These are phyloP conservation scores for Dicranocentrus wangi DNA, from an alignment of 2,888 invertebrate genomes.

Conservation along the genomic window DNA sequence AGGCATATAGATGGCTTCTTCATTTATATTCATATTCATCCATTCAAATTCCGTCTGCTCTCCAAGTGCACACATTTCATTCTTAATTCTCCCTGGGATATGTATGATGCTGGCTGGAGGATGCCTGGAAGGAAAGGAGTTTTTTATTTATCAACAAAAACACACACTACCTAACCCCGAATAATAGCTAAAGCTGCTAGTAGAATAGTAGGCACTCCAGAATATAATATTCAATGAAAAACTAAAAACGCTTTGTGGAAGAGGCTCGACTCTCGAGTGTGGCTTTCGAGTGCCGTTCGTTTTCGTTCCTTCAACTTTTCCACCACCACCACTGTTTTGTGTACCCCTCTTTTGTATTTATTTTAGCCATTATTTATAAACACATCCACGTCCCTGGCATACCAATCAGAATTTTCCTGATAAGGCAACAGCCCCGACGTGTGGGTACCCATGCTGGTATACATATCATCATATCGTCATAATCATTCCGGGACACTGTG, in stretches of 20 bases:
- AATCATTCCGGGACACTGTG: neutral
- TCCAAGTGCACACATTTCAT: neutral
- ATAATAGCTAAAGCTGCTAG: no score
- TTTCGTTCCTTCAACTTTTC: neutral
- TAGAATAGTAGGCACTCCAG: no score
- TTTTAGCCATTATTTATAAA: slow-evolving; percentile 61
- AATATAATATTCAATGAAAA: neutral
- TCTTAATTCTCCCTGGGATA: neutral
- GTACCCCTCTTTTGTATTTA: slow-evolving; percentile 55
- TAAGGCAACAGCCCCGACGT: slow-evolving; percentile 35
- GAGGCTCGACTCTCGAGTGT: neutral
- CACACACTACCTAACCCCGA: neutral
- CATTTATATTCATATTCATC: no score
- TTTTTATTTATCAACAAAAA: slow-evolving; percentile 32
- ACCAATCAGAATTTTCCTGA: slow-evolving; percentile 50
- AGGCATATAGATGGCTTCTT: no score
- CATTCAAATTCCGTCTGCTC: neutral
- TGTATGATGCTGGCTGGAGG: neutral
- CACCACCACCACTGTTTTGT: no score
- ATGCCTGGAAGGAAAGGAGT: neutral
- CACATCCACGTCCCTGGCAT: slow-evolving; percentile 36
- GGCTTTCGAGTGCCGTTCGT: neutral
- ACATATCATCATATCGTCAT: slow-evolving; percentile 5
- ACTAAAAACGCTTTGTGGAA: neutral
- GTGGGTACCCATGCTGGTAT: slow-evolving; percentile 19